A percentile compares a stretch with the other conserved stretches of the same genome.
phyloP scores from a whole-genome alignment of 1,140 invertebrate genomes.

The Caenorhabditis brenneri region DNA sequence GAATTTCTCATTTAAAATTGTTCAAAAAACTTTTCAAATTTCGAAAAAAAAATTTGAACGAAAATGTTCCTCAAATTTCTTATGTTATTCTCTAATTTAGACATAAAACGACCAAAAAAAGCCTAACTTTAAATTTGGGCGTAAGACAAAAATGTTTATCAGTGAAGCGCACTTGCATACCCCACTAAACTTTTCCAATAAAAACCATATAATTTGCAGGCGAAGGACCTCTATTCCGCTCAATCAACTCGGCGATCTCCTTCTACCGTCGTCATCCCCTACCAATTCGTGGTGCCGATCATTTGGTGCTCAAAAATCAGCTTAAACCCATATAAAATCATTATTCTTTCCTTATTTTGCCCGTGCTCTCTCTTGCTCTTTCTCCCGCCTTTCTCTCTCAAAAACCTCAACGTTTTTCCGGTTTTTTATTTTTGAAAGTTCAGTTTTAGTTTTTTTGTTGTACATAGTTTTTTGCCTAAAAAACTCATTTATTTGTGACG shows the following conservation, averaged over 20 bases:
- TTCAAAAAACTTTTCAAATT: too few species aligned
- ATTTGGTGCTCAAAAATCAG: conserved; percentile 5
- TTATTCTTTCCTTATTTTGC: background rate
- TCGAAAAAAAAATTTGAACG: too few species aligned
- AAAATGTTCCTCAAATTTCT: too few species aligned
- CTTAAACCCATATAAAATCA: background rate
- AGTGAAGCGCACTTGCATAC: too few species aligned
- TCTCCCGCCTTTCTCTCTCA: too few species aligned
- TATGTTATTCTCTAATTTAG: too few species aligned
- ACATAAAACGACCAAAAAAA: too few species aligned
- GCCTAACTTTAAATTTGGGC: too few species aligned
- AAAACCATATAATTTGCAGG: background rate
- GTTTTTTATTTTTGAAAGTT: background rate
- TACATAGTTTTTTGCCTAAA: background rate
- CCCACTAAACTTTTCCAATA: too few species aligned
- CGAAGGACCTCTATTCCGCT: conserved; percentile 77
- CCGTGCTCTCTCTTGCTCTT: background rate
- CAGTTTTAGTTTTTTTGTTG: background rate
- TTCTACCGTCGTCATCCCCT: conserved; percentile 89
- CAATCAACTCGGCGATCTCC: conserved; percentile 88
- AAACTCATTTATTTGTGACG: conserved; percentile 4
- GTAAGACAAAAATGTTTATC: too few species aligned
- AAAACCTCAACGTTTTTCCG: background rate
- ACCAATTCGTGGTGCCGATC: conserved; percentile 89
- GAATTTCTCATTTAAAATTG: too few species aligned